Evolutionary conservation across 2,113 vertebrate genomes (phyloP), one percentile per base, ranked within the genome.

Genomic region (Riparia riparia): DNA sequence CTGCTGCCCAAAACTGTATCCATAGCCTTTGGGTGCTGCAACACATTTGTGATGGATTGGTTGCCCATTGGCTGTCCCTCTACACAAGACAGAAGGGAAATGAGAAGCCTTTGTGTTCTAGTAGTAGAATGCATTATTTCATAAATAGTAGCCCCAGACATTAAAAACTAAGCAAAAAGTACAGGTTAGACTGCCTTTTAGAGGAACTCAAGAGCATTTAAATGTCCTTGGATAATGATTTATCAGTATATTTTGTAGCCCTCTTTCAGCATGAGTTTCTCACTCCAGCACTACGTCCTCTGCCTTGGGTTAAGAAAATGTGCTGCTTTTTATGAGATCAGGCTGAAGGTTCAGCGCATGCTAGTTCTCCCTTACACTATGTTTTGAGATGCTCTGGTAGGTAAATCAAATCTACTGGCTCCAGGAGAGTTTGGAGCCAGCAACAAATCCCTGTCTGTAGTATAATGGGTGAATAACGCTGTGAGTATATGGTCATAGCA

Each of bases 1-100:
- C 22, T 8, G 34, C 61, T 68, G 49, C 51, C 37, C 22, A 41
- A 60, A 86, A n/a, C 26, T 1, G 0, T 3, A 1, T 3, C 10
- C 0, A 0, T 14, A 28, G 25, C 45, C 28, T 77, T 72, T 2
- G 5, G 18, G 28, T 71, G 29, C 45, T 41, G 34, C 26, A 37
- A 12, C 22, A 17, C 44, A 19, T 63, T 8, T 63, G n/a, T 54
- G 32, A 45, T 6, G 8, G 34, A 13, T 32, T 1, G 3, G 2
- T 32, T 0, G 0, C 39, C 29, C 32, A 26, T 28, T 49, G 32
- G 29, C 37, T 32, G 28, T 3, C 24, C 21, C 15, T 5, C 13
- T 45, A 25, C 14, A 41, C 20, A 10, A 60, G 54, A 20, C 1
- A 2, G 24, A 71, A 69, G 17, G n/a, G 28, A 70, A 69, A 49